A percentile compares a stretch with the other conserved stretches of the same genome.
phyloP scores from a whole-genome alignment of 2,113 vertebrate species.

The Carassius auratus region DNA sequence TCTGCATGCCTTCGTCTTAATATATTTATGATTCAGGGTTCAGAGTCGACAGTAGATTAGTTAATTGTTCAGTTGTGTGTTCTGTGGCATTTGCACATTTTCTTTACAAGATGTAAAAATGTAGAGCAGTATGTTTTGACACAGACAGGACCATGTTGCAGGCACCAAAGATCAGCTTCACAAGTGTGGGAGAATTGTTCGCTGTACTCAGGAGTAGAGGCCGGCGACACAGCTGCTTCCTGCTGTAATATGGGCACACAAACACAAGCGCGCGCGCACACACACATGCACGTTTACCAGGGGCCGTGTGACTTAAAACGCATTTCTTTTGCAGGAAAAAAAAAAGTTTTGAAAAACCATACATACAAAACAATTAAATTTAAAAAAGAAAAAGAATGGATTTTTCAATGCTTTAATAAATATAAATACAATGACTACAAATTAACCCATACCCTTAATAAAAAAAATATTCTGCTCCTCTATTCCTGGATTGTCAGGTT shows the following conservation, averaged over 20 bases:
- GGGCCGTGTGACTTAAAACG: background rate
- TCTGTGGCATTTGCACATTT: background rate
- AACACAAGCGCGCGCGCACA: background rate
- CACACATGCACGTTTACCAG: background rate
- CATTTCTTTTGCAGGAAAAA: no score
- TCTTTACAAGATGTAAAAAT: background rate
- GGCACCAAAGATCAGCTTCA: background rate
- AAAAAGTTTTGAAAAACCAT: no score
- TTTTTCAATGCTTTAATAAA: background rate
- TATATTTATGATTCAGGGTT: background rate
- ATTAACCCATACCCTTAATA: background rate
- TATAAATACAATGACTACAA: constrained; percentile 4
- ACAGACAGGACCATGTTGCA: background rate
- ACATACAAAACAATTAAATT: no score
- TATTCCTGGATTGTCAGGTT: background rate
- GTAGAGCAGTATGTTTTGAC: background rate
- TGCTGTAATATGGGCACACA: constrained; percentile 31
- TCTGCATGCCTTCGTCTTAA: background rate
- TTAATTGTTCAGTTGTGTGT: background rate
- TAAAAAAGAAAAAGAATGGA: background rate
- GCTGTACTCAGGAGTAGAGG: constrained; percentile 11
- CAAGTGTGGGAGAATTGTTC: constrained; percentile 11
- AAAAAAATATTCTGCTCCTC: background rate
- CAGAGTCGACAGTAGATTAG: background rate
- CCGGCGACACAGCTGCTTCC: constrained; percentile 35